Base-by-base conservation (phyloP, 2,888 invertebrate genomes). In the Drosophila testacea region DNA sequence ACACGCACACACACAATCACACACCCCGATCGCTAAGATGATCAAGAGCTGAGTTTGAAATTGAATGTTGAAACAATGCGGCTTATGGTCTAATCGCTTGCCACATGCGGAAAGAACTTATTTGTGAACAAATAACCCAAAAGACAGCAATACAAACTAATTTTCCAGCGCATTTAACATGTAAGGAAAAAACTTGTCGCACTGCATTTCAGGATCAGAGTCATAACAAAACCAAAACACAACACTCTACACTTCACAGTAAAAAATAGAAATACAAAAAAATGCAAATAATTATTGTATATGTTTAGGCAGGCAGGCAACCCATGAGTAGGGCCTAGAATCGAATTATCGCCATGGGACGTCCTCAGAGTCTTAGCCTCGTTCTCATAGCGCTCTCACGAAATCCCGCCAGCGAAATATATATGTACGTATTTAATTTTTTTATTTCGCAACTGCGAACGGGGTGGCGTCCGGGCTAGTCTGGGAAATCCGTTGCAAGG, bases 251-350 rank as follows among this genome's bases (percentile, higher is more conserved):
- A 39, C 41, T 28, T 28, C 9, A 5, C 16, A 11, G 22, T 44
- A 65, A 39, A 42, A 50, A 42, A 42, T 7, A 1, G 4, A 34
- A 48, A 6, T 1, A 41, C 10, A 47, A 62, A 28, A 55, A 66
- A 89, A 85, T 84, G 69, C 67, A 77, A 89, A 85, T 89, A 89
- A 88, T 86, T 85, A 85, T 88, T 89, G 80, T 83, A 86, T 88
- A 85, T 69, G 74, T 85, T 84, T 30, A n/a, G 34, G 59, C 16
- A 39, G 48, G 32, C 6, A 38, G 54, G 30, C 56, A 73, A 41
- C 39, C 54, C 48, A 52, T 39, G 63, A 59, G 46, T 51, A 70
- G 75, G 69, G 60, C 78, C 85, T 78, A 83, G 86, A 69, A 80
- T 70, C 77, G 86, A 88, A 89, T 86, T 86, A 86, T 78, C 85